These are phyloP conservation scores for Danaus chrysippus DNA, from an alignment of 2,888 invertebrate species.

Conservation along the genomic window DNA sequence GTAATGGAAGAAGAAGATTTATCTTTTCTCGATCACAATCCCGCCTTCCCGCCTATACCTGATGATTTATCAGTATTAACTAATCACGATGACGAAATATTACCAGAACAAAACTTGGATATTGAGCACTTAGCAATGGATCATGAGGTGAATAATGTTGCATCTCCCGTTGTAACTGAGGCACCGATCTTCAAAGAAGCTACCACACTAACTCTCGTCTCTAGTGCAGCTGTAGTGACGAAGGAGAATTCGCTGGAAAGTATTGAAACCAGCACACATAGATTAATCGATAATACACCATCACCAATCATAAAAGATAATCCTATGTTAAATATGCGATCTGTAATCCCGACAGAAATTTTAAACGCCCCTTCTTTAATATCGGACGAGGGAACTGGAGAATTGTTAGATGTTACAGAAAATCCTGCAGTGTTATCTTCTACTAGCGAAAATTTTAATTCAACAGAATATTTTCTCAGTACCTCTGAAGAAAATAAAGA, in stretches of 20 bases:
- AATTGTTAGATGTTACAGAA: slow-evolving; percentile 44
- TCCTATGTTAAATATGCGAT: slow-evolving; percentile 59
- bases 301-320: slow-evolving; percentile 46
- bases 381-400: slow-evolving; percentile 49
- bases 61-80: slow-evolving; percentile 65
- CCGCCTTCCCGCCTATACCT: slow-evolving; percentile 70
- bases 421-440: slow-evolving; percentile 33
- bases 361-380: slow-evolving; percentile 50
- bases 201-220: slow-evolving; percentile 41
- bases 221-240: slow-evolving; percentile 37
- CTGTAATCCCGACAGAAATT: slow-evolving; percentile 64
- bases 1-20: slow-evolving; percentile 65
- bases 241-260: slow-evolving; percentile 41
- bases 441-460: slow-evolving; percentile 24
- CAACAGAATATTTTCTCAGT: slow-evolving; percentile 19
- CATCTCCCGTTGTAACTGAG: slow-evolving; percentile 43
- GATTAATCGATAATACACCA: slow-evolving; percentile 35
- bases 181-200: slow-evolving; percentile 40
- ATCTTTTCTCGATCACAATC: slow-evolving; percentile 59
- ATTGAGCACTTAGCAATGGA: slow-evolving; percentile 44
- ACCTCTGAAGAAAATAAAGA: slow-evolving; percentile 17
- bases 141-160: slow-evolving; percentile 43
- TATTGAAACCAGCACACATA: slow-evolving; percentile 36
- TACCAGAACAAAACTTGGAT: slow-evolving; percentile 55
- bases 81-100: slow-evolving; percentile 65